Evolutionary conservation across 2,888 invertebrate species (phyloP), one percentile per base, ranked within the genome.

Genomic region (Scaptodrosophila latifasciaeformis): DNA sequence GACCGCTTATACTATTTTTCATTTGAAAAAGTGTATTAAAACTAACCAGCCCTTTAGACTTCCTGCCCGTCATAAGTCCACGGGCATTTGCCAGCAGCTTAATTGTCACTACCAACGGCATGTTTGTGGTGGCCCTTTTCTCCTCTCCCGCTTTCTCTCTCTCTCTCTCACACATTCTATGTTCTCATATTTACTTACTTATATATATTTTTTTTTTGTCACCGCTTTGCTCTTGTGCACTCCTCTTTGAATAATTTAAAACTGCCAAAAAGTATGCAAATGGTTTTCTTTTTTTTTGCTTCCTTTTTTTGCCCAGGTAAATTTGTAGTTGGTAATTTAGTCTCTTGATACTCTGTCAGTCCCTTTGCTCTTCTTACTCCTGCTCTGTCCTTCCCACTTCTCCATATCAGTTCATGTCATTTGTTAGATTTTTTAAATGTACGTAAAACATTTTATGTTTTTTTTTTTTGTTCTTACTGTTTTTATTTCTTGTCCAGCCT

Each of bases 211-310:
- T n/a, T n/a, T 24, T 24, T 24, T 24, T 24, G 24, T 24, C 24
- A 24, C 51, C 27, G 31, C 55, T 42, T 43, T 31, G 1, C 35
- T 4, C 35, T 9, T 7, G 2, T n/a, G 15, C 35, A 13, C 15
- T 59, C 27, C 61, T 62, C 70, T 54, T 61, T 72, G 67, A 72
- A 78, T 76, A 77, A 75, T 75, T 77, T 67, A 77, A 75, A 75
- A 61, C 55, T 63, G 51, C 72, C 77, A 69, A 77, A 75, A 77
- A 70, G 72, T 77, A 75, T 76, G 76, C 67, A 77, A 76, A 77
- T 76, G 68, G 57, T 64, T 61, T 47, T 46, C 53, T 18, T 43
- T 39, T 21, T 39, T 44, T 44, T 13, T 48, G 27, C 34, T 19
- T 34, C 10, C n/a, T 53, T 51, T 54, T 42, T 34, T 35, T 45